phyloP scores from a whole-genome alignment of 2,797 vertebrate species.

The Mormyrops attenuatus region DNA sequence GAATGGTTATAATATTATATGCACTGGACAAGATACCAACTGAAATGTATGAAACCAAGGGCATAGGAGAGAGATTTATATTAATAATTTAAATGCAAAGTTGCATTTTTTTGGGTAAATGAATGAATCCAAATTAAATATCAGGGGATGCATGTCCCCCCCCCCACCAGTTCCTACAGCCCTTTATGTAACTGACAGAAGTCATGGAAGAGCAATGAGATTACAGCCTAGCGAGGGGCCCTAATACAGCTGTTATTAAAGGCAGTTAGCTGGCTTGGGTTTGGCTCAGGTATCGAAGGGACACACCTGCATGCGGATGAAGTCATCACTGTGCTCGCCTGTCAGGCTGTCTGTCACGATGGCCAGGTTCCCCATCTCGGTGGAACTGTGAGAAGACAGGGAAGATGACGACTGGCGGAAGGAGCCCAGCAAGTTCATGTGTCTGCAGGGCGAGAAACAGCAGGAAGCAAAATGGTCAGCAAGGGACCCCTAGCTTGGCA shows the following conservation, averaged over 20 bases:
- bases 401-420: conserved; percentile 93
- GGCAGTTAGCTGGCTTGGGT: background rate
- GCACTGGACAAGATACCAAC: background rate
- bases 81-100: background rate
- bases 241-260: background rate
- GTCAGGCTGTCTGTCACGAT: conserved; percentile 83
- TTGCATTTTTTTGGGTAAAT: background rate
- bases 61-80: background rate
- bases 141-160: background rate
- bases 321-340: conserved; percentile 85
- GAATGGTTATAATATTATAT: background rate
- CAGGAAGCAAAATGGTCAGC: conserved; percentile 1
- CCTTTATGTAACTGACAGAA: background rate
- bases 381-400: conserved; percentile 91
- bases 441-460: conserved; percentile 60
- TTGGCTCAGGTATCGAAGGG: background rate
- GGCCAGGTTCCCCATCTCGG: conserved; percentile 86
- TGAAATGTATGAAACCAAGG: background rate
- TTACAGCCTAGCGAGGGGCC: background rate
- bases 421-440: conserved; percentile 84
- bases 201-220: background rate
- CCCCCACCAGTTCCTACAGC: background rate
- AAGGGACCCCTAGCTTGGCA: background rate
- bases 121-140: background rate
- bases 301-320: conserved; percentile 89